Evolutionary conservation across 1,140 invertebrate genomes (phyloP).

Genomic region (Papilio xuthus): DNA sequence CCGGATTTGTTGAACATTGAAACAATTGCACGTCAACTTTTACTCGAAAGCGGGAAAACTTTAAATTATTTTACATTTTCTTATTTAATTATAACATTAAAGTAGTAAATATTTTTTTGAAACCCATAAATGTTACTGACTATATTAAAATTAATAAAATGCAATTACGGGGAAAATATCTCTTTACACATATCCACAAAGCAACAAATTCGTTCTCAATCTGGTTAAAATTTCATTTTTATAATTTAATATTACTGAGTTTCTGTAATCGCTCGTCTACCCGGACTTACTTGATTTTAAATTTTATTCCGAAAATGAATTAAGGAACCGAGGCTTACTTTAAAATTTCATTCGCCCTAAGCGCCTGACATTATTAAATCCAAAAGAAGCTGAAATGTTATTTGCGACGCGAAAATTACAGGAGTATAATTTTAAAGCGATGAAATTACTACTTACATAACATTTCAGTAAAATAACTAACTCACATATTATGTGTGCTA

Average conservation of each 20-base stretch:
- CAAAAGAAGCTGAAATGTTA: neutral
- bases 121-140: too few relatives aligned
- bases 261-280: neutral
- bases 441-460: neutral
- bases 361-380: conserved; percentile 24
- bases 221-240: neutral
- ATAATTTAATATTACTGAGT: neutral
- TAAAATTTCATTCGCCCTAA: conserved; percentile 22
- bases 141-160: too few relatives aligned
- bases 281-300: neutral
- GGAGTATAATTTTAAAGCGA: neutral
- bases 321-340: neutral
- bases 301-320: conserved; percentile 5
- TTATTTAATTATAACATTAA: too few relatives aligned
- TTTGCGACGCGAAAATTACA: conserved; percentile 10
- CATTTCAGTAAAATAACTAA: neutral
- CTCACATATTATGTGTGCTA: neutral
- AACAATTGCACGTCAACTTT: conserved; percentile 24
- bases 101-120: too few relatives aligned
- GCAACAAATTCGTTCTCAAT: neutral
- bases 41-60: neutral
- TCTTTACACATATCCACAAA: neutral
- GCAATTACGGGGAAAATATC: too few relatives aligned
- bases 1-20: conserved; percentile 17
- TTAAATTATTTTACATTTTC: neutral